These are phyloP conservation scores for Epizoanthus stellaris DNA, from an alignment of 92 coral and sea anemone genomes.

Conservation along the genomic window DNA sequence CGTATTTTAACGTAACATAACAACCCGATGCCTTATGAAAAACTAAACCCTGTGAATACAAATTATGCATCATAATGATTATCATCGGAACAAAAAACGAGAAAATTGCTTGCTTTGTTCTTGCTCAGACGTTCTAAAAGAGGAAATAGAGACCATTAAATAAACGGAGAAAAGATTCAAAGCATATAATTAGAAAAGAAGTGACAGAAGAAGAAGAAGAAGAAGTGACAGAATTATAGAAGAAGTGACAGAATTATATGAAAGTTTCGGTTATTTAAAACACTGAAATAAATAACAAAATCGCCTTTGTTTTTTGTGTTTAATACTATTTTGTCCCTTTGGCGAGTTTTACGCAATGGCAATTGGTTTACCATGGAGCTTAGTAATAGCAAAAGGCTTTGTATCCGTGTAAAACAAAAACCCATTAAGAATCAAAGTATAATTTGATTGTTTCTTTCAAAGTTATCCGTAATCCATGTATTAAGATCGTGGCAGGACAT, in stretches of 20 bases:
- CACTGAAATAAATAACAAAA: background rate
- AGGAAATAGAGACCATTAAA: background rate
- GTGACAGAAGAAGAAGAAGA: no score
- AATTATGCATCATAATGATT: background rate
- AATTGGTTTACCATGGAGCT: constrained; percentile 26
- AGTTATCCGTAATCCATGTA: background rate
- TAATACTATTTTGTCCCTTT: background rate
- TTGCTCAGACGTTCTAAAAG: constrained; percentile 10
- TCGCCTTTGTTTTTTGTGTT: constrained; percentile 21
- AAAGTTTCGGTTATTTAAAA: background rate
- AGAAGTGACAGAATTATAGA: no score
- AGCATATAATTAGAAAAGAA: background rate
- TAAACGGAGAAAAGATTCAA: constrained; percentile 21
- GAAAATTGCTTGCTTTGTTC: constrained; percentile 29
- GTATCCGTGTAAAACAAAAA: constrained; percentile 8
- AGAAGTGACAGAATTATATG: constrained; percentile 2
- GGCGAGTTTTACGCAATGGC: constrained; percentile 24
- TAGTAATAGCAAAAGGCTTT: constrained; percentile 14
- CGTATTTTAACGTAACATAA: background rate
- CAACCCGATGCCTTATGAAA: background rate
- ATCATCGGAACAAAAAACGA: background rate
- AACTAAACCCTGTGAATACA: background rate
- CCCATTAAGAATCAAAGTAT: constrained; percentile 1
- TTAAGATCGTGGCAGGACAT: no score
- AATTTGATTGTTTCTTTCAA: constrained; percentile 34